phyloP scores from a whole-genome alignment of 1,140 invertebrate species.

The Sycophila sp. region DNA sequence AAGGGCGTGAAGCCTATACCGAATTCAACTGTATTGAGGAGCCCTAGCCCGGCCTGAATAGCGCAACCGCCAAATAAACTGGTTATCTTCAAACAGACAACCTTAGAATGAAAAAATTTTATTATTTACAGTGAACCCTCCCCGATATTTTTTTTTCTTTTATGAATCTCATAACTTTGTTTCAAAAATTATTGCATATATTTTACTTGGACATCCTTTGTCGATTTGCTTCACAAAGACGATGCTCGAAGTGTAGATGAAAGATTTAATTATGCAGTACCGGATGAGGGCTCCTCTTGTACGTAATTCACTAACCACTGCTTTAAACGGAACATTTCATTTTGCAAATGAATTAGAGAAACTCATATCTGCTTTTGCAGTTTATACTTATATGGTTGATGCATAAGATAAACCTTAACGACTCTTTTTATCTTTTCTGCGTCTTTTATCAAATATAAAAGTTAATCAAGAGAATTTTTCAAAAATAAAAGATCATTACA shows the following conservation, averaged over 20 bases:
- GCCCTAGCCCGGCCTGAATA: slow-evolving; percentile 66
- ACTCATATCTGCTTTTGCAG: neutral
- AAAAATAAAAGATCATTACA: neutral
- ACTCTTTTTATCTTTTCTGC: too few species aligned
- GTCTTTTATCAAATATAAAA: too few species aligned
- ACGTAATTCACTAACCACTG: slow-evolving; percentile 4
- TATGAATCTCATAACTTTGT: too few species aligned
- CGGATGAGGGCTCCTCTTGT: slow-evolving; percentile 62
- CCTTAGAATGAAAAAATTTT: too few species aligned
- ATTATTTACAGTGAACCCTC: too few species aligned
- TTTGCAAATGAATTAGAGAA: neutral
- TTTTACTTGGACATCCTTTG: slow-evolving; percentile 2
- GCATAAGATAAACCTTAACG: too few species aligned
- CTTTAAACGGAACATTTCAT: neutral
- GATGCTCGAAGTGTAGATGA: slow-evolving; percentile 15
- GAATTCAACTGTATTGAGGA: slow-evolving; percentile 43
- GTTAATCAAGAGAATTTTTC: too few species aligned
- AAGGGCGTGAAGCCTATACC: neutral
- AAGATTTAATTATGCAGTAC: slow-evolving; percentile 37
- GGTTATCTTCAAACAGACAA: neutral
- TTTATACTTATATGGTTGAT: too few species aligned
- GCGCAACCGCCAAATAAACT: slow-evolving; percentile 46
- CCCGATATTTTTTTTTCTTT: too few species aligned
- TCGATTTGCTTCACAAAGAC: slow-evolving; percentile 4
- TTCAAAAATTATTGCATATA: neutral